Conservation (phyloP, 2,797 vertebrate genomes). For the Peromyscus eremicus region DNA sequence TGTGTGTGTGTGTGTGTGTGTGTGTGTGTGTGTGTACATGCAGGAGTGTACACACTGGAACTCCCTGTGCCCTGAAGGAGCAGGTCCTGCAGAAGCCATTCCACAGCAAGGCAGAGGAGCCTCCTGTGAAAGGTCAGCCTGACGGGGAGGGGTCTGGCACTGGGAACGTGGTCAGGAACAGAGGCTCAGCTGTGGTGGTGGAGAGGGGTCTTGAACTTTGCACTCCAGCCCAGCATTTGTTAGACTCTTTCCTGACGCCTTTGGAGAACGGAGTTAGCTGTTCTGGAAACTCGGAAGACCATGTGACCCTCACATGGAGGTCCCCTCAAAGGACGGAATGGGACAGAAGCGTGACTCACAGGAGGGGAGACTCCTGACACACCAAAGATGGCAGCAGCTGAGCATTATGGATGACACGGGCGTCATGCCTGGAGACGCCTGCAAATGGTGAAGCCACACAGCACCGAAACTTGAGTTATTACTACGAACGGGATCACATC, state of each 20-base stretch:
- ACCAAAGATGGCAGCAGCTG: neutral
- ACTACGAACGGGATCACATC: conserved; percentile 8
- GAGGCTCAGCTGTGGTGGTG: neutral
- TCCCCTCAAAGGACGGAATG: neutral
- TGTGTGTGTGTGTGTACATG: neutral
- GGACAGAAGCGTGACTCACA: neutral
- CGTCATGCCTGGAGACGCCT: neutral
- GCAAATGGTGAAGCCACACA: neutral
- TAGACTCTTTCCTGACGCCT: neutral
- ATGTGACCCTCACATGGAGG: neutral
- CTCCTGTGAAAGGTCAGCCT: neutral
- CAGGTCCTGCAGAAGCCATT: neutral
- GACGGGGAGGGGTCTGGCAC: neutral
- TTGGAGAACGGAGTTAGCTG: neutral
- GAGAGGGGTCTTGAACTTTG: neutral
- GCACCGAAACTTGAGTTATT: conserved; percentile 46
- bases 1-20: neutral
- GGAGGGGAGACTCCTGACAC: neutral
- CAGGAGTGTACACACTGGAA: neutral
- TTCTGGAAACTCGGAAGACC: neutral
- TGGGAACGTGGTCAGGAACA: neutral
- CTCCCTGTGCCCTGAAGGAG: neutral
- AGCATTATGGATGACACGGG: neutral
- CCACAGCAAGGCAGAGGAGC: neutral
- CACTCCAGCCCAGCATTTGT: accelerated